Conservation (phyloP, 2,113 vertebrate genomes). For the Psephotus haematonotus region DNA sequence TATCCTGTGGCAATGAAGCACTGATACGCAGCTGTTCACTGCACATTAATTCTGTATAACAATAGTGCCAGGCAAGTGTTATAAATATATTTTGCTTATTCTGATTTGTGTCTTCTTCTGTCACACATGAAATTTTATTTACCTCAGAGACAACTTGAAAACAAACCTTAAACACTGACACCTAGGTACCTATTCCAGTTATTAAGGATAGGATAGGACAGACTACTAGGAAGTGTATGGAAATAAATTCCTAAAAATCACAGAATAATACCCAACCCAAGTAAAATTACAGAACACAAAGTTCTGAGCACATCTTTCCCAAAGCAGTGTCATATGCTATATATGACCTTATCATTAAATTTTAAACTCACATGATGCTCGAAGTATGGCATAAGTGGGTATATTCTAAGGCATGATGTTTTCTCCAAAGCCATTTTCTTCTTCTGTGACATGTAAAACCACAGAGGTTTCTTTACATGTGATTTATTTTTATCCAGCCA, state of each 20-base stretch:
- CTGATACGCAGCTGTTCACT: not conserved
- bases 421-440: not conserved
- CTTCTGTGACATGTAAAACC: not conserved
- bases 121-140: not conserved
- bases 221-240: not conserved
- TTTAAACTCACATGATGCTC: not conserved
- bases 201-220: not conserved
- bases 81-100: not conserved
- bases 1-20: not conserved
- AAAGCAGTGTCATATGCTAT: not conserved
- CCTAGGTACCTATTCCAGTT: not conserved
- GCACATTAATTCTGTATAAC: not conserved
- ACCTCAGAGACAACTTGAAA: not conserved
- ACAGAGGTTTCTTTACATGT: not conserved
- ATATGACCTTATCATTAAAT: not conserved
- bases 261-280: not conserved
- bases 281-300: not conserved
- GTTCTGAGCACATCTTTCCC: not conserved
- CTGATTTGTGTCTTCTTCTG: not conserved
- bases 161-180: not conserved
- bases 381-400: not conserved
- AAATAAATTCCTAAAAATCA: not conserved
- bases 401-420: not conserved
- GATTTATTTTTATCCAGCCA: not conserved
- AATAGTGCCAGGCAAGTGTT: not conserved